Percentiles rank a stretch among this genome's conserved stretches.
phyloP scores from a whole-genome alignment of 2,113 vertebrate genomes.

The Halcyon senegalensis region DNA sequence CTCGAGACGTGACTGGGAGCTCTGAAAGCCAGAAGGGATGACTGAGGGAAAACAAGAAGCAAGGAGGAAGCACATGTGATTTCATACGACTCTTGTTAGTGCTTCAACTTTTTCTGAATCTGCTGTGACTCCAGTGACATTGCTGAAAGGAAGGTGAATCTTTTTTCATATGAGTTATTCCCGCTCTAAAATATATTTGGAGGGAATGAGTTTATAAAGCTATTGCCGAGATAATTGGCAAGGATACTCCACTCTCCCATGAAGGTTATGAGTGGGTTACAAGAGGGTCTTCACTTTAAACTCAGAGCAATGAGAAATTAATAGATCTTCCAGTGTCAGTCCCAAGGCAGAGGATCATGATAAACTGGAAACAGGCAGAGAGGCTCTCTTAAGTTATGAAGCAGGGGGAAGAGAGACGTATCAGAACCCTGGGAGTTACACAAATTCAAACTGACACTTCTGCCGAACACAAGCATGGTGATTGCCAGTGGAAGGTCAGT shows the following conservation, averaged over 20 bases:
- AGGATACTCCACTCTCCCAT: conserved; percentile 58
- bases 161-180: conserved; percentile 58
- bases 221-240: conserved; percentile 67
- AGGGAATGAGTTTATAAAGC: conserved; percentile 70
- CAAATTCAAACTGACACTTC: neutral
- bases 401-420: neutral
- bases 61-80: neutral
- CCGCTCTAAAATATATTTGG: conserved; percentile 50
- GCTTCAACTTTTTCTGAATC: conserved; percentile 18
- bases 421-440: neutral
- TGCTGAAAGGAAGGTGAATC: conserved; percentile 72
- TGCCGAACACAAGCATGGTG: neutral
- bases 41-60: neutral
- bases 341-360: conserved; percentile 48
- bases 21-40: neutral
- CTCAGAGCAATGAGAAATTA: conserved; percentile 60
- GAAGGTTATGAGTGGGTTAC: conserved; percentile 65
- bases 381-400: neutral
- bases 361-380: conserved; percentile 38
- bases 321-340: conserved; percentile 52
- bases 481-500: conserved; percentile 29
- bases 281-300: conserved; percentile 54
- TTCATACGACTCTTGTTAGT: neutral
- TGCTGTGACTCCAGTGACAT: conserved; percentile 58
- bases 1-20: neutral